These are phyloP conservation scores for Petrolisthes cinctipes DNA, from an alignment of 2,888 invertebrate genomes.

Conservation along the genomic window DNA sequence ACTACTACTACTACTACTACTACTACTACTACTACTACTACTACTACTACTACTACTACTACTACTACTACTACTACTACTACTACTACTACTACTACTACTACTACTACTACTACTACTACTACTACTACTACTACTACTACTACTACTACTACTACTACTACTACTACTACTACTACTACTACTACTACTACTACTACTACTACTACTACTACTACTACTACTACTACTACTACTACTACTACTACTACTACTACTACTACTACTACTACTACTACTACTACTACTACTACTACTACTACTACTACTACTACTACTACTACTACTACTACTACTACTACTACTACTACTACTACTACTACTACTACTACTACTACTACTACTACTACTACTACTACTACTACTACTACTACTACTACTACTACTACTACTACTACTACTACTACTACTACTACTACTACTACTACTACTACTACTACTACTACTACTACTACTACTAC, in stretches of 20 bases:
- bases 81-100: constrained; percentile 1
- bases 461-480: no score
- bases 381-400: neutral
- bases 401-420: no score
- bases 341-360: constrained; percentile 10
- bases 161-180: neutral
- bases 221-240: constrained; percentile 25
- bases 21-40: neutral
- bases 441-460: no score
- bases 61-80: constrained; percentile 9
- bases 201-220: constrained; percentile 13
- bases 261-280: constrained; percentile 11
- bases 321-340: constrained; percentile 20
- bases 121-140: constrained; percentile 9
- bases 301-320: constrained; percentile 13
- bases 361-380: constrained; percentile 22
- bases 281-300: neutral
- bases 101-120: neutral
- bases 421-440: no score
- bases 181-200: constrained; percentile 3
- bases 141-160: neutral
- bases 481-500: no score
- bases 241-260: constrained; percentile 1
- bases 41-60: neutral
- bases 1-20: constrained; percentile 5